Conservation (phyloP, 2,113 vertebrate genomes). For the mouse (Mus musculus) region GRCm39 chr5:75667001-75667500, state of each 20-base stretch:
- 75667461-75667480: not conserved
- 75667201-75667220: conserved; percentile 49
- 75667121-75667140: conserved; percentile 47
- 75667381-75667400: conserved; percentile 57
- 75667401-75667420: conserved; percentile 65
- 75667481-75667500: conserved; percentile 74
- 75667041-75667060: not conserved
- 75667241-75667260: conserved; percentile 73
- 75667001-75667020: conserved; percentile 19
- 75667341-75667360: conserved; percentile 77
- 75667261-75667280: conserved; percentile 61
- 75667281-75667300: conserved; percentile 69
- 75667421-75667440: conserved; percentile 71
- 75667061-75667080: conserved; percentile 62
- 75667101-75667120: conserved; percentile 55
- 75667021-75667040: conserved; percentile 27
- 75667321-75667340: conserved; percentile 67
- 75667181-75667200: conserved; percentile 64
- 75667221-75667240: conserved; percentile 72
- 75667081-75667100: conserved; percentile 57
- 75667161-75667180: conserved; percentile 64
- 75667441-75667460: conserved; percentile 33
- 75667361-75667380: conserved; percentile 52
- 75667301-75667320: conserved; percentile 79
- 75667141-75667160: conserved; percentile 73